Evolutionary conservation across 37 sponge, comb jelly and placozoan genomes (phyloP).

Genomic region (Cliona cf. orientalis): DNA sequence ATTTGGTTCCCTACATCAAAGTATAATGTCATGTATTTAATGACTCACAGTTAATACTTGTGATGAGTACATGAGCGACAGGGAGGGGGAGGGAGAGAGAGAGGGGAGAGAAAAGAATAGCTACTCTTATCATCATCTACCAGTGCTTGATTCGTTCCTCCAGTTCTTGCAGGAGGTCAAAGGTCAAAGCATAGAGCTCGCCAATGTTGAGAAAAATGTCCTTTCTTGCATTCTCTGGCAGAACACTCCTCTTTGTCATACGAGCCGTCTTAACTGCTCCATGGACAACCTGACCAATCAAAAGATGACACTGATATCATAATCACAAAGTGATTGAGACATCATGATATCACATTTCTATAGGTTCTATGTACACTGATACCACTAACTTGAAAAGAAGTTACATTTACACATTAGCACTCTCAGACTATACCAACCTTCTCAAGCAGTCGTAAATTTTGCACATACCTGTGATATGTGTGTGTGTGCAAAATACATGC

Average conservation of each 20-base stretch:
- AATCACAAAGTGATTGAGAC: no score
- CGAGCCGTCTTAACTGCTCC: slow-evolving; percentile 54
- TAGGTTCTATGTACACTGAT: no score
- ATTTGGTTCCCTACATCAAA: slow-evolving; percentile 49
- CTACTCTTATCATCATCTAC: slow-evolving; percentile 4
- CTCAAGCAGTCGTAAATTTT: slow-evolving; percentile 55
- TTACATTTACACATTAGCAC: not conserved
- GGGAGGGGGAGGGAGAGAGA: no score
- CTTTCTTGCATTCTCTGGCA: slow-evolving; percentile 64
- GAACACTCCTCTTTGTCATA: slow-evolving; percentile 36
- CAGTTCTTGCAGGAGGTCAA: slow-evolving; percentile 65
- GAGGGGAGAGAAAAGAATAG: no score
- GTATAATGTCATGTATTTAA: not conserved
- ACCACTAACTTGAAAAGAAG: not conserved
- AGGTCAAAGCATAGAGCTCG: slow-evolving; percentile 66
- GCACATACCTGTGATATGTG: slow-evolving; percentile 52
- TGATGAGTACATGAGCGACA: no score
- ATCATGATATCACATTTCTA: no score
- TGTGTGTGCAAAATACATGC: not conserved
- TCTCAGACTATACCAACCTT: slow-evolving; percentile 48
- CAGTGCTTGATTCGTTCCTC: slow-evolving; percentile 63
- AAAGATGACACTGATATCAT: no score
- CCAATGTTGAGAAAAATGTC: slow-evolving; percentile 65
- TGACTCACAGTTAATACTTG: not conserved
- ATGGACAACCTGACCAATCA: slow-evolving; percentile 55